Conservation (phyloP, 2,113 vertebrate genomes). For the Pachycephala philippinensis region DNA sequence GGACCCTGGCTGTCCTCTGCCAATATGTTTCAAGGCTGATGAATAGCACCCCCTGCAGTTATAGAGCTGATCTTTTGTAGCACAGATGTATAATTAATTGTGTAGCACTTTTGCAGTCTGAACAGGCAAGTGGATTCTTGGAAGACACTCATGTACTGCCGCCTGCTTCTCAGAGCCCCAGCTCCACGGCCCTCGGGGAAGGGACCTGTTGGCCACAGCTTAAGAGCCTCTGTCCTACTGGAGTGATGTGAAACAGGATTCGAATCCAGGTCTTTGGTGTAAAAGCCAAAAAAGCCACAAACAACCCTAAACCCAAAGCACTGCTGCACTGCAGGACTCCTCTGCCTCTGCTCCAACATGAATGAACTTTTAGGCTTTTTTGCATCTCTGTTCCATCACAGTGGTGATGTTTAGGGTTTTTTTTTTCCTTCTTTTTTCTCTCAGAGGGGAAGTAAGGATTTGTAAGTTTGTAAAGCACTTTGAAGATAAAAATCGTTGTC, state of each 20-base stretch:
- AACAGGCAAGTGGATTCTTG: neutral
- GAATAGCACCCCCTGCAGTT: slow-evolving; percentile 59
- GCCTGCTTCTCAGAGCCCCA: neutral
- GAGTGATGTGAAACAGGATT: neutral
- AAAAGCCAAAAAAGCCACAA: neutral
- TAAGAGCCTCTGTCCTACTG: neutral
- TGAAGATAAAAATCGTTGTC: neutral
- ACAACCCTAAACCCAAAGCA: neutral
- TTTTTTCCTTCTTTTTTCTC: neutral
- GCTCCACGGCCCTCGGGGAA: neutral
- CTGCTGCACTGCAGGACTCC: neutral
- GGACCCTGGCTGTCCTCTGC: slow-evolving; percentile 38
- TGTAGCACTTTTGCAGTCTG: slow-evolving; percentile 32
- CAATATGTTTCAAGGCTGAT: slow-evolving; percentile 30
- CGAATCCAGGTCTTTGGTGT: neutral
- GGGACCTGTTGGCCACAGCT: neutral
- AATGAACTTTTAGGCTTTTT: neutral
- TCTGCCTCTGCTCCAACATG: neutral
- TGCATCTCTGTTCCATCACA: neutral
- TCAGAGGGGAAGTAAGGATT: neutral
- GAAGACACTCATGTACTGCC: neutral
- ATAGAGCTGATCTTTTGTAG: slow-evolving; percentile 27
- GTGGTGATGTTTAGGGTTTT: neutral
- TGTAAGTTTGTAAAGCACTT: slow-evolving; percentile 18
- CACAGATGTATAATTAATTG: slow-evolving; percentile 50